Conservation (phyloP, 1,140 invertebrate species). For the Hyposmocoma kahamanoa region DNA sequence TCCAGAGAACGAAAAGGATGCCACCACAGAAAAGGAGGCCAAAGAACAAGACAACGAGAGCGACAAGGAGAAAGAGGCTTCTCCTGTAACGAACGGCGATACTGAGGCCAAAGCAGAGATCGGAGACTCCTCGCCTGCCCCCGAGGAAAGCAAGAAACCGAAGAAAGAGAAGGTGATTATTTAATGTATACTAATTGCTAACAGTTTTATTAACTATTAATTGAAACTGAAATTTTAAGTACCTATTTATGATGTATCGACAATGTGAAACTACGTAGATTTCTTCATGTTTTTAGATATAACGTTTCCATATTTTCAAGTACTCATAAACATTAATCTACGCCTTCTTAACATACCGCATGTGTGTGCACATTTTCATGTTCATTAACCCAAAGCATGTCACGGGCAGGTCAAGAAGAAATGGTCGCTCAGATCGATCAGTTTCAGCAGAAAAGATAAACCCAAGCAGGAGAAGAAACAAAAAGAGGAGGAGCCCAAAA, state of each 20-base stretch:
- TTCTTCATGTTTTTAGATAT: too few species aligned
- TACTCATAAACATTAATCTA: too few species aligned
- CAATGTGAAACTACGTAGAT: too few species aligned
- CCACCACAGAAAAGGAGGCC: conserved; percentile 77
- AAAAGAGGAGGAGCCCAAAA: conserved; percentile 70
- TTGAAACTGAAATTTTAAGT: too few species aligned
- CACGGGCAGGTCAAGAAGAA: conserved; percentile 81
- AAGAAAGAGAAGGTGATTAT: conserved; percentile 85
- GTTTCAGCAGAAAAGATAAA: conserved; percentile 89
- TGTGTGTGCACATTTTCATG: conserved; percentile 17
- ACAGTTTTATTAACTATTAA: too few species aligned
- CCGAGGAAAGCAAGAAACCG: conserved; percentile 81
- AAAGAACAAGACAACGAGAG: conserved; percentile 50
- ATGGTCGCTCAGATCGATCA: conserved; percentile 89
- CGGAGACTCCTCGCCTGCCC: conserved; percentile 75
- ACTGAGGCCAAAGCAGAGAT: conserved; percentile 70
- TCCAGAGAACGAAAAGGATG: conserved; percentile 80
- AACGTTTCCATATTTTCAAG: too few species aligned
- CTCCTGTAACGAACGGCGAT: conserved; percentile 53
- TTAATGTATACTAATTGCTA: too few species aligned
- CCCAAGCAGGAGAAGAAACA: conserved; percentile 82
- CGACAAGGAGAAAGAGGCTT: conserved; percentile 26
- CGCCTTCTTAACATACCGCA: too few species aligned
- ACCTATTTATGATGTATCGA: too few species aligned
- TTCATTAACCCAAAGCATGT: conserved; percentile 35